A percentile compares a stretch with the other conserved stretches of the same genome.
These are phyloP conservation scores for Eledona agricola DNA, from an alignment of 2,888 invertebrate species.

Conservation along the genomic window DNA sequence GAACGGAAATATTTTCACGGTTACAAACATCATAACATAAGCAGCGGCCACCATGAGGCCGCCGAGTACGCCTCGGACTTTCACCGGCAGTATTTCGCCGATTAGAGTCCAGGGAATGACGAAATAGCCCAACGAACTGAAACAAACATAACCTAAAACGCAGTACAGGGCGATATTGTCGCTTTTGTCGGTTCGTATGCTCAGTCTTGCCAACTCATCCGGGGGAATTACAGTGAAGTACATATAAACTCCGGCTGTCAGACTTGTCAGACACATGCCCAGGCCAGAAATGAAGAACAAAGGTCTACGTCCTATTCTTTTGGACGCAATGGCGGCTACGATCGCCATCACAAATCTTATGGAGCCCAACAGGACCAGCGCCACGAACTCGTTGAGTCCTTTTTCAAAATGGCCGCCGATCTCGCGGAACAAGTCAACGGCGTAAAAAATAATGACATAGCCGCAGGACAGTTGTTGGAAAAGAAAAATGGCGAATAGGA, in stretches of 20 bases:
- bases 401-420: slow-evolving; percentile 62
- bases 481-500: slow-evolving; percentile 63
- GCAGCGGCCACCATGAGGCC: slow-evolving; percentile 65
- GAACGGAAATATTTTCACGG: slow-evolving; percentile 65
- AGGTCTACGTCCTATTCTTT: slow-evolving; percentile 63
- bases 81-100: slow-evolving; percentile 65
- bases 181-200: slow-evolving; percentile 48
- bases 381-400: slow-evolving; percentile 63
- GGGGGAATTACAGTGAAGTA: slow-evolving; percentile 45
- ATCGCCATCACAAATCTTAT: slow-evolving; percentile 66
- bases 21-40: slow-evolving; percentile 66
- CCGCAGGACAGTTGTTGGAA: slow-evolving; percentile 68
- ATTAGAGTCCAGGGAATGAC: slow-evolving; percentile 70
- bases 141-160: slow-evolving; percentile 65
- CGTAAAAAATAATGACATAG: slow-evolving; percentile 69
- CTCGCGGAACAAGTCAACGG: slow-evolving; percentile 64
- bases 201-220: slow-evolving; percentile 47
- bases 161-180: slow-evolving; percentile 62
- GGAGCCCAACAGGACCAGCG: slow-evolving; percentile 64
- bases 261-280: slow-evolving; percentile 66
- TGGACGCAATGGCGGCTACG: slow-evolving; percentile 63
- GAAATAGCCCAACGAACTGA: slow-evolving; percentile 65
- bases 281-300: slow-evolving; percentile 65
- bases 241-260: slow-evolving; percentile 57
- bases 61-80: slow-evolving; percentile 65